Evolutionary conservation across 2,113 vertebrate genomes (phyloP), one percentile per base, ranked within the genome.

Genomic region (Leuciscus idus): DNA sequence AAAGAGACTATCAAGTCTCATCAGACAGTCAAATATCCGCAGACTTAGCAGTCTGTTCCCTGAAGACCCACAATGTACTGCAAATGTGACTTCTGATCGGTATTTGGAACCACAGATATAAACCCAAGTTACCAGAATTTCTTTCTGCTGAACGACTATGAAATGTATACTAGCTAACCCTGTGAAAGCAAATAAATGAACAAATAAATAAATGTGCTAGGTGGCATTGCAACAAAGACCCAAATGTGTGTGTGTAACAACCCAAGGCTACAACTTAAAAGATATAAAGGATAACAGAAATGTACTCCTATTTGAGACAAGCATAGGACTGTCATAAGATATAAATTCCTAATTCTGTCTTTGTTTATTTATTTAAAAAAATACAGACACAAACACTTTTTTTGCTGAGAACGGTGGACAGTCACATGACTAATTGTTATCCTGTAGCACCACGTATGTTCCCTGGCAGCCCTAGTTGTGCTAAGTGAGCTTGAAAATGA

Each of bases 1-100:
- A 84, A 81, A 36, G 82, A 75, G 85, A 85, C 85, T 82, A 81
- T 80, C 50, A 23, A 59, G 46, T 88, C 86, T 89, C 72, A 84
- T 81, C 83, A 62, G 62, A 82, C 62, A 64, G 33, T 87, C 62
- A 85, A 83, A 82, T 64, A 81, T 76, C 82, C 30, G 61, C 72
- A 68, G 81, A 77, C 85, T 55, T 33, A 79, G 68, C 75, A 57
- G 33, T 75, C 62, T 72, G 62, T 57, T 78, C 39, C 68, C 6
- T 5, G 13, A 39, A 48, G 75, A 39, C 57, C 39, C 70, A 26
- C 84, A 52, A 61, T 64, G 43, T 81, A 66, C 59, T 77, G 86
- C 57, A 70, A 52, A 83, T 73, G 62, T 23, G 74, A 83, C 50
- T 75, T 43, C 17, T 36, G 62, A 76, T 36, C 52, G 43, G 6